Conservation (phyloP, 2,888 invertebrate species). For the Rhaphigaster nebulosa region DNA sequence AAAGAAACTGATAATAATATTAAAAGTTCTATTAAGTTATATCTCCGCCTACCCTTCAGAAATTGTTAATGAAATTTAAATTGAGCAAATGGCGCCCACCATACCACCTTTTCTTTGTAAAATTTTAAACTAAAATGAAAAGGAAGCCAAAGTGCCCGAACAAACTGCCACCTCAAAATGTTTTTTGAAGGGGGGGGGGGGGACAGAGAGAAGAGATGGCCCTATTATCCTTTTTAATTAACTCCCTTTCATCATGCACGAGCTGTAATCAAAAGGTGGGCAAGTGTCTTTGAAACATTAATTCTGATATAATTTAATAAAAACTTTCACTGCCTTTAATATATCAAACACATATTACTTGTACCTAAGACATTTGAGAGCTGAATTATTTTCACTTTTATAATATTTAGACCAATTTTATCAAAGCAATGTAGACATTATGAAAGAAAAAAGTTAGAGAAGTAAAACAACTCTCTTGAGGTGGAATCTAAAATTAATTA, state of each 20-base stretch:
- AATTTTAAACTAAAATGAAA: neutral
- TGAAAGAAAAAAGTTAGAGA: too few species aligned
- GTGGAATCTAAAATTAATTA: too few species aligned
- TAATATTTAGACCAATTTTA: too few species aligned
- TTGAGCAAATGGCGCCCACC: too few species aligned
- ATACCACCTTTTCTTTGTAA: neutral
- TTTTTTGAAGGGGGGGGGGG: neutral
- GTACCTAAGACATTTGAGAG: too few species aligned
- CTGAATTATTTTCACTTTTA: too few species aligned
- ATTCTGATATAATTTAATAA: neutral
- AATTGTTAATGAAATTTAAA: too few species aligned
- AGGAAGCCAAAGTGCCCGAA: neutral
- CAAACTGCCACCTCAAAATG: neutral
- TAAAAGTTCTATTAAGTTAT: too few species aligned
- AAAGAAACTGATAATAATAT: too few species aligned
- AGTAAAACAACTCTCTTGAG: too few species aligned
- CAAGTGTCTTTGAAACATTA: neutral
- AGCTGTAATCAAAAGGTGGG: neutral
- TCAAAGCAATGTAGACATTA: too few species aligned
- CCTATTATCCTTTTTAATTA: constrained; percentile 28
- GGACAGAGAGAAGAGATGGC: neutral
- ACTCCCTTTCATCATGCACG: neutral
- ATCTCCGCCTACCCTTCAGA: too few species aligned
- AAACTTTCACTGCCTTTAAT: neutral
- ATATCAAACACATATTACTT: neutral